Evolutionary conservation across 1,140 invertebrate genomes (phyloP).

Genomic region (Dysdera silvatica): DNA sequence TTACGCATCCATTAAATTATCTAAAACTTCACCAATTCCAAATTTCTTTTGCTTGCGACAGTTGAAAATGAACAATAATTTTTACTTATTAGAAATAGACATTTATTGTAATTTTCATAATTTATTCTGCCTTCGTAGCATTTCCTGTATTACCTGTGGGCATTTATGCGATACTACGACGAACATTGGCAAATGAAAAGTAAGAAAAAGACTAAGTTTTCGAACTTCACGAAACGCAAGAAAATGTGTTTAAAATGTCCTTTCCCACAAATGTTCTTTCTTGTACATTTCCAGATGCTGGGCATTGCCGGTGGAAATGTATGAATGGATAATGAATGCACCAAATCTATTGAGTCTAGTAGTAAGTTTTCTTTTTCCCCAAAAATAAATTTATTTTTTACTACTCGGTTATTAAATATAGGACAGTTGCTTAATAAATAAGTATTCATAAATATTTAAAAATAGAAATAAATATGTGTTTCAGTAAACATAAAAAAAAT

Average conservation of each 20-base stretch:
- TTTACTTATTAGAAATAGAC: too few relatives aligned
- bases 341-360: slow-evolving; percentile 48
- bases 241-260: background rate
- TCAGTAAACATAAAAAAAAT: too few relatives aligned
- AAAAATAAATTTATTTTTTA: too few relatives aligned
- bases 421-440: too few relatives aligned
- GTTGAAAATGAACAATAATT: too few relatives aligned
- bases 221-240: background rate
- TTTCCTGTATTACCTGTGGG: slow-evolving; percentile 23
- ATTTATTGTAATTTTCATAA: background rate
- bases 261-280: background rate
- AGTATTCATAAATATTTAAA: background rate
- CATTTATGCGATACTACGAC: slow-evolving; percentile 20
- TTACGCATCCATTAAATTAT: too few relatives aligned
- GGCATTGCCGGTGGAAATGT: slow-evolving; percentile 42
- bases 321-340: slow-evolving; percentile 49
- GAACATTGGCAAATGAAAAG: slow-evolving; percentile 12
- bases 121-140: slow-evolving; percentile 1
- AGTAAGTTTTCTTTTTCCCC: slow-evolving; percentile 41
- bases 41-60: too few relatives aligned
- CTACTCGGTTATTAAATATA: background rate
- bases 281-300: slow-evolving; percentile 42
- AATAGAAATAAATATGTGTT: too few relatives aligned
- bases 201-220: slow-evolving; percentile 1
- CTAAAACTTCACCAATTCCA: too few relatives aligned